Conservation (phyloP, 2,797 vertebrate genomes). For the Anabacerthia variegaticeps region DNA sequence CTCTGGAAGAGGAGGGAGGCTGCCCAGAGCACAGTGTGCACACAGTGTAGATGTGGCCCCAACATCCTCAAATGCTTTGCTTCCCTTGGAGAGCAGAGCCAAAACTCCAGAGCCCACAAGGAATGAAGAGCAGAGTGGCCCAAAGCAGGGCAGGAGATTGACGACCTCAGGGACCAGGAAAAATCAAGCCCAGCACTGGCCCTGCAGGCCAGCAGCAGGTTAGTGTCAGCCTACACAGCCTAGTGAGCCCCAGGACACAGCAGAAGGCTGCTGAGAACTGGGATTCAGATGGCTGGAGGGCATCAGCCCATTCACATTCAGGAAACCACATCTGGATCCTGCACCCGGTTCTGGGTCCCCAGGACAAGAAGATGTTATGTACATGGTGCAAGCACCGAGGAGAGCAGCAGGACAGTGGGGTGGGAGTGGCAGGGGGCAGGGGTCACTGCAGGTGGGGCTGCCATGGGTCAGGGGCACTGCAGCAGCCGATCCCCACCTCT, state of each 20-base stretch:
- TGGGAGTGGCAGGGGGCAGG: background rate
- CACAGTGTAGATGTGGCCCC: accelerated
- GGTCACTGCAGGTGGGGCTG: background rate
- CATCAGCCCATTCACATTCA: background rate
- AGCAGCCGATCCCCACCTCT: background rate
- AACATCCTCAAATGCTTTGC: background rate
- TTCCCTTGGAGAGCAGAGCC: background rate
- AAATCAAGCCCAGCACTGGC: background rate
- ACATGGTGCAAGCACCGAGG: background rate
- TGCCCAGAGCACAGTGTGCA: accelerated
- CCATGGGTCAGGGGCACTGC: background rate
- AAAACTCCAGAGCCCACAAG: background rate
- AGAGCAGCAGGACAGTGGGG: accelerated
- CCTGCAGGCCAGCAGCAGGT: accelerated
- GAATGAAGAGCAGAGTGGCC: background rate
- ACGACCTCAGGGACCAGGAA: background rate
- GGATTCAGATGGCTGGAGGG: background rate
- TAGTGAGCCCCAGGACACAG: background rate
- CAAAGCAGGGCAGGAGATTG: background rate
- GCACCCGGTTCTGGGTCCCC: background rate
- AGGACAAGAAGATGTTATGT: background rate
- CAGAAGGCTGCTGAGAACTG: accelerated
- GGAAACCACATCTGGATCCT: background rate
- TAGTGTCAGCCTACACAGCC: background rate
- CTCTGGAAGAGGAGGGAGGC: background rate